Evolutionary conservation across 92 coral and sea anemone genomes (phyloP), one percentile per base, ranked within the genome.

Genomic region (Zoanthus sansibaricus): DNA sequence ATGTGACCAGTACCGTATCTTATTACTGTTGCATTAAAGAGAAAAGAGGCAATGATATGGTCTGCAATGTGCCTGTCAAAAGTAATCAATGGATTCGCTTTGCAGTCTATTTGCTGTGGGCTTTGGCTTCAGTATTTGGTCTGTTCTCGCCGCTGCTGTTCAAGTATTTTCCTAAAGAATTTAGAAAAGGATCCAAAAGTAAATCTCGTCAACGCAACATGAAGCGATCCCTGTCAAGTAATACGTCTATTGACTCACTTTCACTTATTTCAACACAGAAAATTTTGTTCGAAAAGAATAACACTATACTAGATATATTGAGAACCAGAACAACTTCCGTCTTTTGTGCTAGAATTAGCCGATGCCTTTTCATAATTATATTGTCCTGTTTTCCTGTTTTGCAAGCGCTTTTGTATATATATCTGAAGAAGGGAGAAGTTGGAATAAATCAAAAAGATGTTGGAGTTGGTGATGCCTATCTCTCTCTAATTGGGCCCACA

Each of bases 121-220:
- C 87, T 5, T 49, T 88, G 48, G 88, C 98, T 37, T 79, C 89
- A 32, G 88, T 83, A 16, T 94, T 94, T 82, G 98, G 98, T 21
- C 84, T 94, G 25, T 87, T 94, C 37, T 92, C 96, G 21, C 99
- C 99, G 16, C 89, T 97, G 45, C 76, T 97, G 69, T 93, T 95
- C 78, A 97, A 92, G 78, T 97, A 97, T 87, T 82, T 97, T 25
- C 99, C 99, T 16, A 95, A 91, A 88, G 98, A 94, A 89, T 92
- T 95, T 59, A 91, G 87, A 21, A 88, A 87, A 70, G 90, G 95
- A 18, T 91, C 92, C 5, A 89, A 79, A 42, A 83, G 68, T 15
- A 92, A 88, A 72, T 72, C 87, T 83, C 74, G 56, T 49, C 79
- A 91, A 64, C 86, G 75, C 12, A 58, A 90, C 14, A 61, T 89